phyloP scores from a whole-genome alignment of 2,888 invertebrate genomes.

The Hirtodrosophila trivittata region DNA sequence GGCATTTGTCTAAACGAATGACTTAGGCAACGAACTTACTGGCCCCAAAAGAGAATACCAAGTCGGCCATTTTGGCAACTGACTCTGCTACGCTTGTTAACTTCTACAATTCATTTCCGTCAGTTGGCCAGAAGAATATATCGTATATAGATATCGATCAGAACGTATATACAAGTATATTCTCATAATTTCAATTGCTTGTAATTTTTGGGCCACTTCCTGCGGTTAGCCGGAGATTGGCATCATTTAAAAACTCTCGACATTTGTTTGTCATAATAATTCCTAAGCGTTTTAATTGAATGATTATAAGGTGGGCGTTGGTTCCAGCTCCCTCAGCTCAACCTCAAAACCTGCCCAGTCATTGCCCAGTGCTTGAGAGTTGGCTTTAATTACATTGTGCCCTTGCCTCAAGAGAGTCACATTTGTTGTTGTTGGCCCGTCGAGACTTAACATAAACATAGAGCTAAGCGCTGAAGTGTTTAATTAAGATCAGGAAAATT shows the following conservation, averaged over 20 bases:
- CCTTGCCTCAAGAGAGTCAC: conserved; percentile 18
- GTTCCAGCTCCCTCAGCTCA: conserved; percentile 43
- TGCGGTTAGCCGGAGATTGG: conserved; percentile 63
- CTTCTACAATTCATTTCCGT: conserved; percentile 68
- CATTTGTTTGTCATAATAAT: conserved; percentile 75
- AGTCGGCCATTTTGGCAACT: conserved; percentile 37
- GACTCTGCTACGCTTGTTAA: conserved; percentile 52
- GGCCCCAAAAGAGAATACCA: neutral
- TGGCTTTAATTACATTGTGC: conserved; percentile 60
- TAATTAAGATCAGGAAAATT: conserved; percentile 72
- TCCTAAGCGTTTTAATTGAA: conserved; percentile 78
- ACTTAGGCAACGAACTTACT: conserved; percentile 67
- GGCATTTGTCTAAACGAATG: conserved; percentile 70
- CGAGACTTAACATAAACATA: conserved; percentile 68
- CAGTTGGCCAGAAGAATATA: conserved; percentile 29
- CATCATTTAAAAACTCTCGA: conserved; percentile 65
- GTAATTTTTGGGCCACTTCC: conserved; percentile 69
- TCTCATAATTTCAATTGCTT: conserved; percentile 58
- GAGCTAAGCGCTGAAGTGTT: conserved; percentile 66
- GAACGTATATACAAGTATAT: neutral
- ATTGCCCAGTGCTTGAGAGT: conserved; percentile 64
- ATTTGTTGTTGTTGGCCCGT: conserved; percentile 27
- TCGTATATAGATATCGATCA: conserved; percentile 65
- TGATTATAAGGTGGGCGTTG: conserved; percentile 74
- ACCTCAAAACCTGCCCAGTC: conserved; percentile 51